phyloP scores from a whole-genome alignment of 2,113 vertebrate species.

The Casuarius casuarius region DNA sequence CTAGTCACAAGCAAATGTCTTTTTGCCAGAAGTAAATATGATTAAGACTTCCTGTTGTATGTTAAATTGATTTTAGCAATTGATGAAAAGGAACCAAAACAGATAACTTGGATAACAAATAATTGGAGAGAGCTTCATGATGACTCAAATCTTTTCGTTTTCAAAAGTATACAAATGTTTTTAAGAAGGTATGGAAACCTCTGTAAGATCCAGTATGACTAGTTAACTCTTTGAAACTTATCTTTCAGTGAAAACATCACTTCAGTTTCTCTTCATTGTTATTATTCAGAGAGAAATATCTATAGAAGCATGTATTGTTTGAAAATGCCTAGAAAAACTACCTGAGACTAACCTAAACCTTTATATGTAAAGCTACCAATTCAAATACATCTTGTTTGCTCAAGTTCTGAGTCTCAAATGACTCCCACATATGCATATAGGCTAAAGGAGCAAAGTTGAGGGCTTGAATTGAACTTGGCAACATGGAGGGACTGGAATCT shows the following conservation, averaged over 20 bases:
- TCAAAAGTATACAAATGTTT: not conserved
- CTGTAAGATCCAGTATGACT: not conserved
- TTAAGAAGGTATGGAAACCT: not conserved
- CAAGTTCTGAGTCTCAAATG: not conserved
- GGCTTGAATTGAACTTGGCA: not conserved
- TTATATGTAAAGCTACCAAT: not conserved
- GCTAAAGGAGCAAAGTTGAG: not conserved
- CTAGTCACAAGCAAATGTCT: constrained; percentile 2
- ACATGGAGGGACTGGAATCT: not conserved
- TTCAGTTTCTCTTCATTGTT: not conserved
- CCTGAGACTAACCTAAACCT: not conserved
- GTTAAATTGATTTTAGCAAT: constrained; percentile 2
- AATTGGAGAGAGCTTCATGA: not conserved
- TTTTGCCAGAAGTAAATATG: constrained; percentile 5
- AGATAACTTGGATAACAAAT: not conserved
- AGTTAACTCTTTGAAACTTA: not conserved
- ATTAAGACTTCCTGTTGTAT: constrained; percentile 29
- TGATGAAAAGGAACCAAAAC: constrained; percentile 9
- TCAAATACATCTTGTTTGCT: not conserved
- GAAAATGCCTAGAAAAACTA: not conserved
- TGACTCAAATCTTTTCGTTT: not conserved
- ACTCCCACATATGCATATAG: not conserved
- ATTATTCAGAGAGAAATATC: not conserved
- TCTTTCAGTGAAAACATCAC: not conserved
- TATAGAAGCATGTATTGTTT: not conserved